phyloP scores from a whole-genome alignment of 2,797 vertebrate genomes.

The Brachymystax lenok region DNA sequence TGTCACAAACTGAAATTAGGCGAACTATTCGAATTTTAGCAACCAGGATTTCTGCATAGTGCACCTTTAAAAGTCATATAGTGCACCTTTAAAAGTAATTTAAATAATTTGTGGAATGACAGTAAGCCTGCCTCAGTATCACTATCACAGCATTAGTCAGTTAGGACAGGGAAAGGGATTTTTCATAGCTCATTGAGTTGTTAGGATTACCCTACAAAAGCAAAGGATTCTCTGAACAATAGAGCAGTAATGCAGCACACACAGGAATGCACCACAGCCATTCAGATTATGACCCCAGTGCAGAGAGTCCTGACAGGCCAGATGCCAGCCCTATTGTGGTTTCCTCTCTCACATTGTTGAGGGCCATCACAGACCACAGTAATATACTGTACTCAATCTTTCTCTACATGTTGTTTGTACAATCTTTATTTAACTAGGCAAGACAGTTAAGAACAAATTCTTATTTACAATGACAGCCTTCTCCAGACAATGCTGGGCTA shows the following conservation, averaged over 20 bases:
- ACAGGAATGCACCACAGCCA: constrained; percentile 2
- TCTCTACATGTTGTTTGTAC: background rate
- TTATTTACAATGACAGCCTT: too few relatives aligned
- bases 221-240: constrained; percentile 27
- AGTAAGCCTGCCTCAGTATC: background rate
- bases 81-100: background rate
- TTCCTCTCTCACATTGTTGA: background rate
- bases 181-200: constrained; percentile 15
- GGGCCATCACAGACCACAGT: background rate
- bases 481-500: too few relatives aligned
- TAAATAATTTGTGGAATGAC: background rate
- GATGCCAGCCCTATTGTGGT: background rate
- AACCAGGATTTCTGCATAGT: background rate
- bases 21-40: too few relatives aligned
- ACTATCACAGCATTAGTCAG: background rate
- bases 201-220: constrained; percentile 30
- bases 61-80: background rate
- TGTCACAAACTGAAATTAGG: too few relatives aligned
- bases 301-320: background rate
- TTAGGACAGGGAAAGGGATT: constrained; percentile 3
- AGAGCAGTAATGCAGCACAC: constrained; percentile 16
- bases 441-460: too few relatives aligned
- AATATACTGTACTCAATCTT: background rate
- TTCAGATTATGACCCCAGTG: background rate
- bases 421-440: too few relatives aligned